A percentile compares a stretch with the other conserved stretches of the same genome.
Conservation (phyloP, 2,888 invertebrate genomes). For the Acleris literana region DNA sequence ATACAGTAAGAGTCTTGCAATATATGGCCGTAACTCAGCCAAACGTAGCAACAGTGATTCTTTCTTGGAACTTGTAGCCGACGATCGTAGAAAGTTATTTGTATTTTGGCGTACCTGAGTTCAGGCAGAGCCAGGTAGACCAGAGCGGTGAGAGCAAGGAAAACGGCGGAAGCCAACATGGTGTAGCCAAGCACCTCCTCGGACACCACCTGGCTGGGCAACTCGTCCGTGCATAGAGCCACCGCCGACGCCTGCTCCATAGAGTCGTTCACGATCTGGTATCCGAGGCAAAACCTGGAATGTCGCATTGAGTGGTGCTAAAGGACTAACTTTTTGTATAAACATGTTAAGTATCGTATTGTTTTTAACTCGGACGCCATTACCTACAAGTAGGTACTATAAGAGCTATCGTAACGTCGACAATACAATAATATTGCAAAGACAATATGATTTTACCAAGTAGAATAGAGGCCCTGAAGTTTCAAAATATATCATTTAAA, state of each 20-base stretch:
- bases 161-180: constrained; percentile 62
- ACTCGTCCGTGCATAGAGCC: constrained; percentile 49
- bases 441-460: no score
- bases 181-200: constrained; percentile 58
- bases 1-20: no score
- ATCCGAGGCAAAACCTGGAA: constrained; percentile 60
- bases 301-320: background rate
- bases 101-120: constrained; percentile 55
- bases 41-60: no score
- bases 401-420: no score
- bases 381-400: no score
- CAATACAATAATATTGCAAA: no score
- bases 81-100: background rate
- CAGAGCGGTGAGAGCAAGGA: constrained; percentile 57
- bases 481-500: no score
- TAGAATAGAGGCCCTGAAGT: no score
- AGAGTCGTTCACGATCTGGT: constrained; percentile 47
- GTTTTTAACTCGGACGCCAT: no score
- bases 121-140: constrained; percentile 62
- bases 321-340: no score
- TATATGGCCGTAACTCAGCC: no score
- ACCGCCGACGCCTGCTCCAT: constrained; percentile 39
- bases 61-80: background rate
- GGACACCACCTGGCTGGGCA: constrained; percentile 46
- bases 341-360: no score